Base-by-base conservation (phyloP, 2,797 vertebrate genomes). In the Clamator glandarius region DNA sequence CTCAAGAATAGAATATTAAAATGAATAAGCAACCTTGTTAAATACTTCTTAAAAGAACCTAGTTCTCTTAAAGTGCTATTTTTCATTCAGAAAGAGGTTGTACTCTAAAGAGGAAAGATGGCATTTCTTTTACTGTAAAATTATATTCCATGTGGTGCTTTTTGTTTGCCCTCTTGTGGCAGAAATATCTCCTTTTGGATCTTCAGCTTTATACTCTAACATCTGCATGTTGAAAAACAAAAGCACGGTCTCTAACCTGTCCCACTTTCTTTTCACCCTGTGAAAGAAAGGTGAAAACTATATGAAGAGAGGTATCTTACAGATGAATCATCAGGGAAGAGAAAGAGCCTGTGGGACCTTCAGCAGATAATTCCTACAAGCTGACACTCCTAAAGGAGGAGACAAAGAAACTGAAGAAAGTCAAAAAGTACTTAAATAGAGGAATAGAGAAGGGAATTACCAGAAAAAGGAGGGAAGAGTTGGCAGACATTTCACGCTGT, bases 391-490 rank as follows among this genome's bases (percentile, higher is more conserved):
- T 55, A 72, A 78, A 89, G 41, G 50, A 52, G 92, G 21, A 25
- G n/a, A 79, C n/a, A 87, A 69, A 70, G 55, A 92, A 82, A 63
- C 14, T 9, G n/a, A 79, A 88, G 74, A 79, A 88, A 93, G 42
- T 26, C 25, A 58, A 58, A 85, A 75, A 3, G 2, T n/a, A 78
- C 16, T 83, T 17, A n/a, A 81, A 61, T 1, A 6, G 48, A 85
- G 58, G n/a, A 88, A 88, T 15, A 15, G 69, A 75, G 66, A 84
- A 86, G 15, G 62, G 69, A 96, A 91, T 96, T 95, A 69, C 76
- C 50, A 92, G 80, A 84, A 95, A 81, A 90, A 86, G 91, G 88
- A 95, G 77, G 94, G 86, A 95, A 90, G 48, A 84, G 16, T 18
- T 93, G 92, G 90, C 90, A 87, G 86, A 80, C 61, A 46, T 86